Percentiles rank a stretch among this genome's conserved stretches.
phyloP scores from a whole-genome alignment of 2,888 invertebrate species.

The Graphium colonna region DNA sequence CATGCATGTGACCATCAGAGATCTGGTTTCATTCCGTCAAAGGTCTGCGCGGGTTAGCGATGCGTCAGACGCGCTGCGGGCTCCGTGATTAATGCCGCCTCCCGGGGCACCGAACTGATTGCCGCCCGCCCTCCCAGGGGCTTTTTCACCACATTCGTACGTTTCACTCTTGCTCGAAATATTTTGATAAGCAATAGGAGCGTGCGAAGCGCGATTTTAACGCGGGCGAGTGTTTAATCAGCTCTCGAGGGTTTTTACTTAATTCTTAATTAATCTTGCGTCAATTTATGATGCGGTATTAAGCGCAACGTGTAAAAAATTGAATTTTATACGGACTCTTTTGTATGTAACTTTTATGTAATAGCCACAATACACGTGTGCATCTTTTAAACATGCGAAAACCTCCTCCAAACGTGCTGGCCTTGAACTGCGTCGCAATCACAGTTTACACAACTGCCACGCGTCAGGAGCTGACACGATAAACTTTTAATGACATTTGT shows the following conservation, averaged over 20 bases:
- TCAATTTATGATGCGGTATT: too few relatives aligned
- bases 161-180: conserved; percentile 22
- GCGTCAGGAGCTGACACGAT: neutral
- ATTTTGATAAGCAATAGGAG: conserved; percentile 21
- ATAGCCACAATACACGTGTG: too few relatives aligned
- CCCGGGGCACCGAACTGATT: conserved; percentile 55
- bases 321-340: too few relatives aligned
- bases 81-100: conserved; percentile 58
- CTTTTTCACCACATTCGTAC: conserved; percentile 23
- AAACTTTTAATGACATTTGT: conserved; percentile 27
- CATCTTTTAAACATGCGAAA: conserved; percentile 12
- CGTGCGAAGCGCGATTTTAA: conserved; percentile 10
- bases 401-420: conserved; percentile 18
- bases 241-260: neutral
- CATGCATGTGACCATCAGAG: too few relatives aligned
- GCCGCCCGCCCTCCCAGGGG: conserved; percentile 42
- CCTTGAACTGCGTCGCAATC: conserved; percentile 15
- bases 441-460: conserved; percentile 7
- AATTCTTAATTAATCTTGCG: too few relatives aligned
- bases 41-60: conserved; percentile 16
- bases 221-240: conserved; percentile 13
- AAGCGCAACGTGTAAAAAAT: too few relatives aligned
- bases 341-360: too few relatives aligned
- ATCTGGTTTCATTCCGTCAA: too few relatives aligned
- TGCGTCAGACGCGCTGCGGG: conserved; percentile 15